Evolutionary conservation across 2,888 invertebrate genomes (phyloP), one percentile per base, ranked within the genome.

Genomic region (Parnassius glacialis): DNA sequence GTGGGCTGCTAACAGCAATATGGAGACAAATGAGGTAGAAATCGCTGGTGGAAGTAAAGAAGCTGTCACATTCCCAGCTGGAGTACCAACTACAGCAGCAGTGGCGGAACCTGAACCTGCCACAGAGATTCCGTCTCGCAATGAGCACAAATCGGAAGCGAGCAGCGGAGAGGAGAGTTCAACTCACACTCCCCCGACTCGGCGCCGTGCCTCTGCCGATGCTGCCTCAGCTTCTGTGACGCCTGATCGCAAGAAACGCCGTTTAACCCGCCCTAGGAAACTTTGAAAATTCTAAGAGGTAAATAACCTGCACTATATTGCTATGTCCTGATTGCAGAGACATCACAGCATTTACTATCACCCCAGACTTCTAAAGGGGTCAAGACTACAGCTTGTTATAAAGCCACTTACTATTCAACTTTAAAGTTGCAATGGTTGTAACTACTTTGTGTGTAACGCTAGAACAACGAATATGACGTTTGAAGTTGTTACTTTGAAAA

Each of bases 171-270:
- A 73, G 25, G 73, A 70, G 34, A 73, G 76, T 48, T 61, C 69
- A 47, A 74, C 77, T 59, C 67, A 65, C 48, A 67, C 69, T 53
- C 81, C 83, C 16, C 84, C 89, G 66, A 81, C 85, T 13, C 67
- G 82, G 34, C 81, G 89, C 11, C 81, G 90, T 60, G 87, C 87
- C 54, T 85, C 90, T 9, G 82, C 83, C 56, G 84, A 85, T 74
- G 67, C 74, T 43, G 82, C 83, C 55, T 84, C 85, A 74, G 67
- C 74, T 44, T 68, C 68, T 62, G 70, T 69, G 68, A 87, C 91
- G 44, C 91, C 90, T 52, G 91, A 90, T 59, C 85, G 90, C 69
- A 92, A 92, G 80, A 90, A 90, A 73, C 85, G 92, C 25, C 87
- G 92, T 61, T 83, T 91, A 69, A 90, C 90, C 16, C 81, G 91